Evolutionary conservation across 2,888 invertebrate species (phyloP), one percentile per base, ranked within the genome.

Genomic region (Protodeltote pygarga): DNA sequence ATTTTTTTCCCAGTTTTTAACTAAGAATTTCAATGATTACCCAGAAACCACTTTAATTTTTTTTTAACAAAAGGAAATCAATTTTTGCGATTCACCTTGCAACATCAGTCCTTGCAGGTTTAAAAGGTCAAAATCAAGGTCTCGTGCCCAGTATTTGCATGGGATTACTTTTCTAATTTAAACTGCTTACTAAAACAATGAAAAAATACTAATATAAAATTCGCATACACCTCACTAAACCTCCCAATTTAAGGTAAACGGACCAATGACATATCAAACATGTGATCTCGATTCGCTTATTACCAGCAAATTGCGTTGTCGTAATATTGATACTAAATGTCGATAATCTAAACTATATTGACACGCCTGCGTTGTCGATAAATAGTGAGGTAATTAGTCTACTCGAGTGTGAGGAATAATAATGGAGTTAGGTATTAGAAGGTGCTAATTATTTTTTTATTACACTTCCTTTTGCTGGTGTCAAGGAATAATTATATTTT

Each of bases 281-380:
- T 23, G 35, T 69, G 61, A 52, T 69, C 61, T 44, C 52, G 52
- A 46, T 55, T 48, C 57, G 40, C 44, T 52, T 65, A 60, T 48
- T 46, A 35, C 24, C 61, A 47, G 50, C 61, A 69, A 65, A 69
- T 65, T 65, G 48, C 29, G 41, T 21, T 65, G 57, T 65, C 45
- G 61, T 49, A 65, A 65, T 55, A 60, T 68, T 64, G 49, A 54
- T 50, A 44, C 28, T 53, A 47, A 66, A 64, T 54, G 58, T 53
- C 49, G 61, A 60, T 69, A 64, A 60, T 52, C 57, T 50, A 65
- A 65, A 65, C 65, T 52, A 46, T 55, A 65, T 65, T 59, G 69
- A 65, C 65, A 65, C 24, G 27, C 15, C 34, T 59, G 54, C 42
- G 33, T 35, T 23, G 40, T 51, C 15, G 38, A 34, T 41, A 41